phyloP scores from a whole-genome alignment of 2,888 invertebrate species.

The Aleiodes alternator region DNA sequence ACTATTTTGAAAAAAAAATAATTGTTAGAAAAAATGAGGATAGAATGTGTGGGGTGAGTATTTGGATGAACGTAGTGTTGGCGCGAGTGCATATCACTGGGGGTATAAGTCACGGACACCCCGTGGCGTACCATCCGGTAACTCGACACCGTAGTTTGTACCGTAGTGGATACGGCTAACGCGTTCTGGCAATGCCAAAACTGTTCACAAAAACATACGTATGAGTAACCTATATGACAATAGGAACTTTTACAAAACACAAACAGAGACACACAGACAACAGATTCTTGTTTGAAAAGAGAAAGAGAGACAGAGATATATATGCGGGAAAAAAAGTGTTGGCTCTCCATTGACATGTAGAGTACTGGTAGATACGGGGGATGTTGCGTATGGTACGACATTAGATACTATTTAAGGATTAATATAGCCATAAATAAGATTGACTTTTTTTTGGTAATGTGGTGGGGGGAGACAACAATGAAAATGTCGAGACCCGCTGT shows the following conservation, averaged over 20 bases:
- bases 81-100: slow-evolving; percentile 26
- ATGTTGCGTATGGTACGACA: slow-evolving; percentile 64
- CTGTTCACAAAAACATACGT: slow-evolving; percentile 73
- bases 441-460: slow-evolving; percentile 60
- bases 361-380: slow-evolving; percentile 55
- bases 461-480: slow-evolving; percentile 6
- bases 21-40: slow-evolving; percentile 58
- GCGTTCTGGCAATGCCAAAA: slow-evolving; percentile 56
- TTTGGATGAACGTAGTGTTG: slow-evolving; percentile 27
- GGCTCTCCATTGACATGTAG: slow-evolving; percentile 39
- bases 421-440: slow-evolving; percentile 75
- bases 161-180: slow-evolving; percentile 60
- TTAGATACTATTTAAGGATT: slow-evolving; percentile 76
- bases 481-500: slow-evolving; percentile 10
- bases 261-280: neutral
- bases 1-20: slow-evolving; percentile 55
- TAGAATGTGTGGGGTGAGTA: slow-evolving; percentile 38
- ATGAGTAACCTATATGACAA: slow-evolving; percentile 73
- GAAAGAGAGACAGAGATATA: slow-evolving; percentile 55
- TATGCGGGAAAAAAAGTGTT: slow-evolving; percentile 46
- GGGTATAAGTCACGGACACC: slow-evolving; percentile 74
- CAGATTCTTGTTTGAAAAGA: slow-evolving; percentile 3
- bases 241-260: slow-evolving; percentile 57
- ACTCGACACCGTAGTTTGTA: slow-evolving; percentile 75
- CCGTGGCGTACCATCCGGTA: slow-evolving; percentile 75